These are phyloP conservation scores for Sarcophilus harrisii DNA, from an alignment of 2,797 vertebrate species.

Conservation along the genomic window DNA sequence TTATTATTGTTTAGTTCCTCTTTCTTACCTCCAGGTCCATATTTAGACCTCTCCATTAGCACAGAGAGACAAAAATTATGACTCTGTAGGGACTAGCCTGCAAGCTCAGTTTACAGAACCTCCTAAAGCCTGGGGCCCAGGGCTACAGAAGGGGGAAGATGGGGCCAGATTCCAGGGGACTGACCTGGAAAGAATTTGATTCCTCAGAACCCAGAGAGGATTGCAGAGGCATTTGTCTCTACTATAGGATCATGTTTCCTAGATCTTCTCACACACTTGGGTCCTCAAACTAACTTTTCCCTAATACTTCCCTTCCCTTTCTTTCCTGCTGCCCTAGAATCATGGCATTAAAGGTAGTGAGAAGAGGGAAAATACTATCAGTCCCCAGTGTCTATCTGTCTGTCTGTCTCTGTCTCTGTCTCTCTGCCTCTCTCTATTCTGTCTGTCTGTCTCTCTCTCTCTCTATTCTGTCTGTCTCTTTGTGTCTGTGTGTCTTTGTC, in stretches of 20 bases:
- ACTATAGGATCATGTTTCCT: neutral
- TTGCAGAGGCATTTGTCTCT: neutral
- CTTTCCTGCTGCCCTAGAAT: neutral
- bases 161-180: neutral
- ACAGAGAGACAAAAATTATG: neutral
- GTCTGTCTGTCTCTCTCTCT: no score
- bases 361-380: neutral
- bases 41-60: neutral
- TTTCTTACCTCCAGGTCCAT: neutral
- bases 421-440: no score
- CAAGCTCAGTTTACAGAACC: neutral
- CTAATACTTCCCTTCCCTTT: neutral
- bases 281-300: neutral
- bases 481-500: no score
- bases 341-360: neutral
- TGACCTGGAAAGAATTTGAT: constrained; percentile 12
- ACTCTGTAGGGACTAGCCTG: neutral
- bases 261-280: neutral
- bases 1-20: fast-evolving
- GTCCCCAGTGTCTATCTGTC: neutral
- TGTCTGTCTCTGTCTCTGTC: no score
- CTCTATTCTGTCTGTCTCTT: no score
- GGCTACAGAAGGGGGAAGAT: constrained; percentile 36
- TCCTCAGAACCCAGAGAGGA: neutral
- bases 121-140: neutral